Conservation (phyloP, 2,888 invertebrate species). For the Patella caerulea region DNA sequence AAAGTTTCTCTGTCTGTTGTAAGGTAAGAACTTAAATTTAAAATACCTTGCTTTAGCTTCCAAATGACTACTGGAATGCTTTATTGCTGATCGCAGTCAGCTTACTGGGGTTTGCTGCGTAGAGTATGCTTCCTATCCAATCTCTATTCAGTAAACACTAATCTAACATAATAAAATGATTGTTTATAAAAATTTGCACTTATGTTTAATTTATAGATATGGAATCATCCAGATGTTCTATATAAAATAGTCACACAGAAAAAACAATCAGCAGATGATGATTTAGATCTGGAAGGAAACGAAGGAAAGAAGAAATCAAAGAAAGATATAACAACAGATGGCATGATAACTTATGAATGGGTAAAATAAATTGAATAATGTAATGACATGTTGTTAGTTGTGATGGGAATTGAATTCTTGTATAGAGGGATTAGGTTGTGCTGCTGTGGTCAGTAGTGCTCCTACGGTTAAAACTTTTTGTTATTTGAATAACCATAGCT, state of each 20-base stretch:
- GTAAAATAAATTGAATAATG: slow-evolving; percentile 32
- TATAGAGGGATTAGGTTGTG: no score
- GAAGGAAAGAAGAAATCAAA: slow-evolving; percentile 47
- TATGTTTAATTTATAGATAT: slow-evolving; percentile 67
- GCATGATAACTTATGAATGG: slow-evolving; percentile 59
- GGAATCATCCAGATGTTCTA: slow-evolving; percentile 74
- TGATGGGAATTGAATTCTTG: no score
- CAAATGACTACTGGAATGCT: no score
- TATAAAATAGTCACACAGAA: slow-evolving; percentile 62
- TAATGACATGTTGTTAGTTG: no score
- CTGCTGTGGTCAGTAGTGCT: no score
- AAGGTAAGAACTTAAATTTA: slow-evolving; percentile 77
- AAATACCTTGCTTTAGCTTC: no score
- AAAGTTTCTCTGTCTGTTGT: slow-evolving; percentile 98
- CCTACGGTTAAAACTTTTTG: no score
- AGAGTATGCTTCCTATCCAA: background rate
- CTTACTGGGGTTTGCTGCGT: background rate
- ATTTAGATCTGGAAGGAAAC: slow-evolving; percentile 67
- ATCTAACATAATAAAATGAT: background rate
- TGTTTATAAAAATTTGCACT: background rate
- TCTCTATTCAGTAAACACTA: background rate
- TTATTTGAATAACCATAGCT: no score
- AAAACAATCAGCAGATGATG: slow-evolving; percentile 64
- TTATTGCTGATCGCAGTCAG: no score
- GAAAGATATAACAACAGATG: slow-evolving; percentile 17